Conservation (phyloP, 2,113 vertebrate genomes). For the Grammomys dolichurus region DNA sequence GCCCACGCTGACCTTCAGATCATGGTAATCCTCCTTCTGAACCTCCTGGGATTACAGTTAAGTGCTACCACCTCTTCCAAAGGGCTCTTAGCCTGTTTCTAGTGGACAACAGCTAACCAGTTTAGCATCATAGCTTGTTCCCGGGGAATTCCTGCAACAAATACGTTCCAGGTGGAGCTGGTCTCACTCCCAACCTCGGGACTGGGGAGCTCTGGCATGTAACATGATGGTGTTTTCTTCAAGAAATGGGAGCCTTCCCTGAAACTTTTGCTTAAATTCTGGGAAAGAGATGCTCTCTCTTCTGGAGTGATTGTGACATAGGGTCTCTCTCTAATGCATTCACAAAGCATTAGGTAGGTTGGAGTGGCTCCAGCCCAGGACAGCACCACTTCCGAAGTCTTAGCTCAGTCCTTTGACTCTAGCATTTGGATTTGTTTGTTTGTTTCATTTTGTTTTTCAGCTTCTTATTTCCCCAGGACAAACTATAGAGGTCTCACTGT, state of each 20-base stretch:
- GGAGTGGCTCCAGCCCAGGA: not conserved
- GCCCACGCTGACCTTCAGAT: not conserved
- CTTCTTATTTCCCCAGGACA: not conserved
- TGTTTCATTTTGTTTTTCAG: not conserved
- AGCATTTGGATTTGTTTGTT: not conserved
- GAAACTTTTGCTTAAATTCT: not conserved
- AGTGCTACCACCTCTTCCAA: not conserved
- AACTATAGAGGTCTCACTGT: not conserved
- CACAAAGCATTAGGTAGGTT: not conserved
- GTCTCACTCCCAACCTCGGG: not conserved
- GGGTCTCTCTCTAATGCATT: not conserved
- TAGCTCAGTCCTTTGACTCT: not conserved
- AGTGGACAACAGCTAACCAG: not conserved
- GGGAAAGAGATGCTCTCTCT: not conserved
- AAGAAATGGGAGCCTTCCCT: not conserved
- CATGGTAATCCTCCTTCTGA: not conserved
- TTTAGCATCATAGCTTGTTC: not conserved
- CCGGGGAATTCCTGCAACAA: not conserved
- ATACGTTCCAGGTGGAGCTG: accelerated
- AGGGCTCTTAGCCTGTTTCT: not conserved
- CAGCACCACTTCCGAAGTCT: not conserved
- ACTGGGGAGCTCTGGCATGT: not conserved
- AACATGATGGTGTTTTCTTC: not conserved
- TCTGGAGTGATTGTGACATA: not conserved
- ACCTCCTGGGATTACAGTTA: not conserved